Base-by-base conservation (phyloP, 2,797 vertebrate genomes). In the Linurgus olivaceus region DNA sequence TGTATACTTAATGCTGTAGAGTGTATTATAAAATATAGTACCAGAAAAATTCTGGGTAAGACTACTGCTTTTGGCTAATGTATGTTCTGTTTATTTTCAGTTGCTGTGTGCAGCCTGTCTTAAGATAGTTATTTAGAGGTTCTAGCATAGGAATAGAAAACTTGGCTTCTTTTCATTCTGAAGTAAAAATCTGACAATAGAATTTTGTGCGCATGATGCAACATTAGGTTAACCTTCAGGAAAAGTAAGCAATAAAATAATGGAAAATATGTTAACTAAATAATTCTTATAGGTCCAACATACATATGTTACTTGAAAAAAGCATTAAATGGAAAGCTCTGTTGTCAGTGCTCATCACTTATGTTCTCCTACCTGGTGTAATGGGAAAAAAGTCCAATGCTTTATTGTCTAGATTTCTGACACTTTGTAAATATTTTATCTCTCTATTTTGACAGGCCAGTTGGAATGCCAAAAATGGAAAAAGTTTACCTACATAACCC, bases 401-500 rank as follows among this genome's bases (percentile, higher is more conserved):
- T 90, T 15, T 31, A 1, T 42, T 74, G 25, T 47, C 5, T 72
- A 50, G 21, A 81, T 63, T 76, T 55, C 52, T 84, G 67, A 29
- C 51, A 65, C 40, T 80, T 82, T 3, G 63, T 80, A 94, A 70
- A 75, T 42, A 35, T 54, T 80, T n/a, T 79, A 85, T 80, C 86
- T 48, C 50, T 93, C 48, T 98, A 42, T 89, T 91, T 97, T 80
- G 33, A 44, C 97, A 99, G 99, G 98, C 99, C 99, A 67, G 99
- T 99, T 97, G 99, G 99, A 97, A 99, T 99, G 99, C 99, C 99
- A 98, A 99, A 99, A 99, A 99, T 99, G 99, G 99, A 99, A 98
- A 99, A 99, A 98, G 99, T 99, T 98, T 99, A 99, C 98, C 98
- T 99, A 97, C 99, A 99, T 98, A 99, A 99, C 98, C 99, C 99